Conservation (phyloP, 2,797 vertebrate species). For the Sebastes taczanowskii region DNA sequence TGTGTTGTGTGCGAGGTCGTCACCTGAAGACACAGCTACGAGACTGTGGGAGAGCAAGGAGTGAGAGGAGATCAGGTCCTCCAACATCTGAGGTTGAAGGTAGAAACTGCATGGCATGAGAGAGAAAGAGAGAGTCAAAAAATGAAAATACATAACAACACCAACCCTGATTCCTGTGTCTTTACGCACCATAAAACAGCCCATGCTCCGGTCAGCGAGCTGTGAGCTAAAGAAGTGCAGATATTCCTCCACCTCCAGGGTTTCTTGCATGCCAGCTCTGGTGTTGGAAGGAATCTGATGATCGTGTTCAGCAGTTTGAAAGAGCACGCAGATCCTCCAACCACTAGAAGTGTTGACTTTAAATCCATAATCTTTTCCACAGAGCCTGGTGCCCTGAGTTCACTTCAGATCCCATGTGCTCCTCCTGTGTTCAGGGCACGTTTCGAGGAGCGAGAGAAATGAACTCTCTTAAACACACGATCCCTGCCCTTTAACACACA, state of each 20-base stretch:
- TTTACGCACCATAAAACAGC: conserved; percentile 64
- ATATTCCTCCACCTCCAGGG: conserved; percentile 85
- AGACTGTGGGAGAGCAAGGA: conserved; percentile 44
- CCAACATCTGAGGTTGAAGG: conserved; percentile 36
- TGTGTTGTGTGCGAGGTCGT: background rate
- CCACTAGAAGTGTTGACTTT: conserved; percentile 32
- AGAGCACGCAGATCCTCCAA: conserved; percentile 27
- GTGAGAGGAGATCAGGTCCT: conserved; percentile 51
- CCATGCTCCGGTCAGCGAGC: conserved; percentile 69
- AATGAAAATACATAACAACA: background rate
- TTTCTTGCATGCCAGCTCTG: conserved; percentile 40
- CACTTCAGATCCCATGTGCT: background rate
- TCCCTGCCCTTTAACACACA: background rate
- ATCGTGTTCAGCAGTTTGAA: conserved; percentile 41
- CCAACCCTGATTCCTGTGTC: background rate
- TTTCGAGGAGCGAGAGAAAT: background rate
- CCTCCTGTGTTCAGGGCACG: background rate
- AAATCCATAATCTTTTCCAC: conserved; percentile 17
- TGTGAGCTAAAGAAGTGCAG: conserved; percentile 82
- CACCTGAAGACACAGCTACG: conserved; percentile 49
- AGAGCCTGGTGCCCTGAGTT: background rate
- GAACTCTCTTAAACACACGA: background rate
- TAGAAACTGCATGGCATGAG: conserved; percentile 17
- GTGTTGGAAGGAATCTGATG: conserved; percentile 24
- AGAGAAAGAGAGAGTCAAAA: background rate